These are phyloP conservation scores for Furnarius figulus DNA, from an alignment of 2,113 vertebrate genomes.

Conservation along the genomic window DNA sequence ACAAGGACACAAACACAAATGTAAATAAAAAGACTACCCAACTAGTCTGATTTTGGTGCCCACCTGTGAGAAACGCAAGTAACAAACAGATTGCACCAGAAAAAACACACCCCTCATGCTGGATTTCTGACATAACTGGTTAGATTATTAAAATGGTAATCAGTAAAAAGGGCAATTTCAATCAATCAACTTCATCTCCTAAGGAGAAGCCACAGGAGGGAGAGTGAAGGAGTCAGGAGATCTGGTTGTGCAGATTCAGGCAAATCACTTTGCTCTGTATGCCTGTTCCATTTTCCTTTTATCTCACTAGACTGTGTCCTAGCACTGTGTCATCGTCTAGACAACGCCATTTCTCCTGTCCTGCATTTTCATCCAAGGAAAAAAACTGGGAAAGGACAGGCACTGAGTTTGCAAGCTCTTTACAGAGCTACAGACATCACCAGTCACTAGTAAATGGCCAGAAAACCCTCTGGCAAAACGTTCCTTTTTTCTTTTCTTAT, in stretches of 20 bases:
- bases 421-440: neutral
- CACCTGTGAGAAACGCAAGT: constrained; percentile 15
- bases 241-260: constrained; percentile 60
- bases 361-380: neutral
- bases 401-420: neutral
- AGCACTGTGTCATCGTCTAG: constrained; percentile 43
- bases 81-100: constrained; percentile 42
- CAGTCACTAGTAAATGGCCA: neutral
- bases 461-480: neutral
- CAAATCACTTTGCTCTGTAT: constrained; percentile 47
- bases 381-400: neutral
- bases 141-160: constrained; percentile 68
- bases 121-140: constrained; percentile 54
- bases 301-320: constrained; percentile 58
- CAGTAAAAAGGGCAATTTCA: constrained; percentile 67
- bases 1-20: neutral
- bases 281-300: constrained; percentile 38
- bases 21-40: neutral
- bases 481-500: neutral
- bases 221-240: constrained; percentile 61
- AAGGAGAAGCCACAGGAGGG: constrained; percentile 62
- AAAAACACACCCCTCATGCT: neutral
- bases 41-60: neutral
- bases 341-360: constrained; percentile 24
- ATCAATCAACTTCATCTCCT: constrained; percentile 63